Base-by-base conservation (phyloP, 2,797 vertebrate genomes). In the Lacerta agilis region DNA sequence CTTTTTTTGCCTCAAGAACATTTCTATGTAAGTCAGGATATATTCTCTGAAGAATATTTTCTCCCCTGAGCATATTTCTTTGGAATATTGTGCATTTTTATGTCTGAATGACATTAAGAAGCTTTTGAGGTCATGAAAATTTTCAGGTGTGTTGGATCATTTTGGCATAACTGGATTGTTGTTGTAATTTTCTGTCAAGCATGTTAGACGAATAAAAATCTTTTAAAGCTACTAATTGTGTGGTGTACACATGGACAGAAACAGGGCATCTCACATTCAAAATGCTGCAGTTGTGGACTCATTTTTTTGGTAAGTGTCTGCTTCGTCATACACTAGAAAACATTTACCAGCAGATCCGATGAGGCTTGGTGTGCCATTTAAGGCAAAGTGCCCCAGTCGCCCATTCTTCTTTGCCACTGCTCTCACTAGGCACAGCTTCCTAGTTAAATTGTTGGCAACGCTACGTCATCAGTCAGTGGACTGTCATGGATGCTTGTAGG, bases 171-270 rank as follows among this genome's bases (percentile, higher is more conserved):
- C 91, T 95, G 94, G 95, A 93, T 94, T 92, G 95, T 97, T 95
- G 96, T 96, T 96, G 96, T 97, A 95, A 95, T 94, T 96, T 96
- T 95, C 95, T 91, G 96, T 97, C 96, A 94, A 96, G 97, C 97
- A 97, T 97, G 97, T 96, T 96, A 95, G 95, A 96, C 76, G 84
- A 96, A 97, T 97, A 97, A 97, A 66, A 97, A 94, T 96, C 95
- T 97, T 96, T 81, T 93, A 95, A 96, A 93, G 88, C 87, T 72
- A 90, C 36, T 90, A 91, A 17, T 43, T 82, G 9, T 89, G 69
- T 90, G n/a, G 27, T 76, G 8, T 67, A 36, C 29, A 17, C 20
- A 17, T 75, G 71, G 61, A 49, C 58, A 45, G 45, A 49, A 69
- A 23, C 33, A 33, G 20, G 20, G 10, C 11, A n/a, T 78, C 41